Conservation (phyloP, 2,888 invertebrate genomes). For the Lacanobia oleracea region DNA sequence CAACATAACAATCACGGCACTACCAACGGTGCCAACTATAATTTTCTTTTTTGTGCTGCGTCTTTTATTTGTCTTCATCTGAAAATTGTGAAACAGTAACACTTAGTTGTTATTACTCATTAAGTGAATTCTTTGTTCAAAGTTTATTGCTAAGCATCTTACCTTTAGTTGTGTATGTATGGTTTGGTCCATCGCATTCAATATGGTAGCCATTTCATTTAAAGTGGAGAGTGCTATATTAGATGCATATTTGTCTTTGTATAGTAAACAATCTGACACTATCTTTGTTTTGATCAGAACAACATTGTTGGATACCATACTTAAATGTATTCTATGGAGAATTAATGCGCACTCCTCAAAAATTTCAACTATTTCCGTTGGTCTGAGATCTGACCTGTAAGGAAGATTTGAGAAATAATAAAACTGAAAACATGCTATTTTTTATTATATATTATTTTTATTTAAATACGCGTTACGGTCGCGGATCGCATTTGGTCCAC, state of each 20-base stretch:
- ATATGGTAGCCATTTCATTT: slow-evolving; percentile 80
- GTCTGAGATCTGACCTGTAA: slow-evolving; percentile 71
- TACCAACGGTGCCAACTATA: slow-evolving; percentile 82
- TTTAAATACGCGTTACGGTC: too few relatives aligned
- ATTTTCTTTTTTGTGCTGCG: slow-evolving; percentile 79
- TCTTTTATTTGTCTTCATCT: slow-evolving; percentile 68
- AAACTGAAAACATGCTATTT: neutral
- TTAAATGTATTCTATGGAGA: slow-evolving; percentile 83
- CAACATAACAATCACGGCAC: slow-evolving; percentile 78
- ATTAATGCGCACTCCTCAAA: slow-evolving; percentile 85
- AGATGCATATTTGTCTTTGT: slow-evolving; percentile 85
- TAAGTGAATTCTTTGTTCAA: neutral
- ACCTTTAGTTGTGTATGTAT: slow-evolving; percentile 84
- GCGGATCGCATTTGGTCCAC: too few relatives aligned
- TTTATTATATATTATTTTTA: neutral
- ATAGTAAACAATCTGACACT: slow-evolving; percentile 79
- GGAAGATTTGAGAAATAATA: slow-evolving; percentile 32
- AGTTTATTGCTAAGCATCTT: slow-evolving; percentile 34
- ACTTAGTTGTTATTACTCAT: neutral
- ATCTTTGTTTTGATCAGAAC: slow-evolving; percentile 81
- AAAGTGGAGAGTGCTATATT: slow-evolving; percentile 82
- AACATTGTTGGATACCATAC: slow-evolving; percentile 82
- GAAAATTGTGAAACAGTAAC: slow-evolving; percentile 55
- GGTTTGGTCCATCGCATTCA: slow-evolving; percentile 84
- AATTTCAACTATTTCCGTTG: slow-evolving; percentile 81